These are phyloP conservation scores for Scyliorhinus canicula DNA, from an alignment of 2,797 vertebrate genomes.

Conservation along the genomic window DNA sequence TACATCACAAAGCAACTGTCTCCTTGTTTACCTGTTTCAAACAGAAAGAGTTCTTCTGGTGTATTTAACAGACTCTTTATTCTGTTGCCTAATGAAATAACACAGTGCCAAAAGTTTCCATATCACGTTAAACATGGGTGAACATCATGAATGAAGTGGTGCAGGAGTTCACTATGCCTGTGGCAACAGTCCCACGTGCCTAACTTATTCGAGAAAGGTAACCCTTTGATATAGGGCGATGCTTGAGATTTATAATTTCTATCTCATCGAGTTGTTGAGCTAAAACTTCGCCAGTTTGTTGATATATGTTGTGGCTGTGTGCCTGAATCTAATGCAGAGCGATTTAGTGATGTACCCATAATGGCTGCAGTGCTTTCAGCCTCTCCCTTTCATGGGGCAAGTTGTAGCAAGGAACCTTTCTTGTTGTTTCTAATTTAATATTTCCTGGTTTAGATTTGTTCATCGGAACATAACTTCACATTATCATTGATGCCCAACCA, in stretches of 20 bases:
- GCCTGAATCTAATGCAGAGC: not conserved
- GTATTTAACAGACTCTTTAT: conserved; percentile 8
- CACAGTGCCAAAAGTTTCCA: not conserved
- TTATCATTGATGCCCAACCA: not conserved
- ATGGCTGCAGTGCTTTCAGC: not conserved
- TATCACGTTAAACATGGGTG: not conserved
- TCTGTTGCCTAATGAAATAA: not conserved
- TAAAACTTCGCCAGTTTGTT: not conserved
- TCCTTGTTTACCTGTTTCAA: conserved; percentile 7
- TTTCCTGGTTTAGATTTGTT: not conserved
- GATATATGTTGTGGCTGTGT: not conserved
- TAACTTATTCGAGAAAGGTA: not conserved
- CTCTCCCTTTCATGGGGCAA: not conserved
- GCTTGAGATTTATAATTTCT: not conserved
- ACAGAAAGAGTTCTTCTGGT: conserved; percentile 2
- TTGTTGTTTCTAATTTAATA: not conserved
- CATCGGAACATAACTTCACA: not conserved
- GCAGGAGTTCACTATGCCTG: not conserved
- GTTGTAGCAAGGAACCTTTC: not conserved
- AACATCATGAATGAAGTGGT: not conserved
- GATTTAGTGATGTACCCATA: not conserved
- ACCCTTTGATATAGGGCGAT: not conserved
- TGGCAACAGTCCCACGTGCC: not conserved
- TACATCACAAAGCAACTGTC: not conserved
- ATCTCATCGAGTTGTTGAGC: not conserved